Percentiles rank a stretch among this genome's conserved stretches.
phyloP scores from a whole-genome alignment of 2,797 vertebrate genomes.

The Oophaga sylvatica region DNA sequence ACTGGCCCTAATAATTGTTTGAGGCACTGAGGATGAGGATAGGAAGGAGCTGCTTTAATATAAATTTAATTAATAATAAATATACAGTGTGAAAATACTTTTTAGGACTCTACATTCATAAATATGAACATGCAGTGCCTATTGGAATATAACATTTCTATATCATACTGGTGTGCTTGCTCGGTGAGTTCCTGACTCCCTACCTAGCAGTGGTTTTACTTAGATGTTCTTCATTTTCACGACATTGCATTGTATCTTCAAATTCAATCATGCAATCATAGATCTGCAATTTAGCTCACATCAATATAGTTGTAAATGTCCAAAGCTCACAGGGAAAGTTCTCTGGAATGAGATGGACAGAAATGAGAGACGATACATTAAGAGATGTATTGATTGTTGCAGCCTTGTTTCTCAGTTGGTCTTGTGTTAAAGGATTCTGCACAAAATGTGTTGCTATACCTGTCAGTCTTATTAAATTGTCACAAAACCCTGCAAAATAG shows the following conservation, averaged over 20 bases:
- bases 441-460: slow-evolving; percentile 34
- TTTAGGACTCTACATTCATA: neutral
- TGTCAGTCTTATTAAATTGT: slow-evolving; percentile 38
- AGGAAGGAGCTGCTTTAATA: neutral
- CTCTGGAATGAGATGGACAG: slow-evolving; percentile 31
- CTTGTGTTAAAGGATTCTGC: slow-evolving; percentile 26
- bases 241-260: slow-evolving; percentile 19
- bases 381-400: slow-evolving; percentile 37
- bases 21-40: too few species aligned
- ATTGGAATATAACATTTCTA: neutral
- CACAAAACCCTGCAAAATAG: slow-evolving; percentile 24
- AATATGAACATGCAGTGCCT: neutral
- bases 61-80: neutral
- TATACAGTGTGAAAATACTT: neutral
- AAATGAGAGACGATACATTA: slow-evolving; percentile 47
- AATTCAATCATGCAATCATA: slow-evolving; percentile 43
- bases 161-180: too few species aligned
- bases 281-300: slow-evolving; percentile 49
- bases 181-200: neutral
- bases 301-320: slow-evolving; percentile 46
- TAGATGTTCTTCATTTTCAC: slow-evolving; percentile 19
- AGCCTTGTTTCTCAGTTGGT: slow-evolving; percentile 14
- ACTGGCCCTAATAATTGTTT: too few species aligned
- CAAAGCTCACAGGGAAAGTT: neutral
- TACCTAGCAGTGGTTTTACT: neutral